These are phyloP conservation scores for Oreonectes daqikongensis DNA, from an alignment of 2,797 vertebrate species.

Conservation along the genomic window DNA sequence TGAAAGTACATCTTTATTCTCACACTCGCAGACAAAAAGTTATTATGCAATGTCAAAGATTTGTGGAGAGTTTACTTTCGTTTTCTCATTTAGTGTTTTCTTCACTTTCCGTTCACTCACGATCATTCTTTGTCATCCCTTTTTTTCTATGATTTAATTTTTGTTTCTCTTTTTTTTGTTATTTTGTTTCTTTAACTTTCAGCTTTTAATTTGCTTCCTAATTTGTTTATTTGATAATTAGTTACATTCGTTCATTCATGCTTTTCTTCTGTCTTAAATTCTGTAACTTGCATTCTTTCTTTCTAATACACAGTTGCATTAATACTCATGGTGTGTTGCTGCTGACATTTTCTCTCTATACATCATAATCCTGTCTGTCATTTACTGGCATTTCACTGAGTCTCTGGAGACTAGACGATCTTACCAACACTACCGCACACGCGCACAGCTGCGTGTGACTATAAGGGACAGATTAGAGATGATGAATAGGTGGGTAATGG, in stretches of 20 bases:
- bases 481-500: constrained; percentile 73
- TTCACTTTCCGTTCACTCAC: no score
- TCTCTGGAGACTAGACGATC: constrained; percentile 52
- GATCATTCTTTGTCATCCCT: no score
- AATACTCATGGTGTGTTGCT: constrained; percentile 59
- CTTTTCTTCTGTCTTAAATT: neutral
- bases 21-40: no score
- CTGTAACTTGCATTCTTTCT: constrained; percentile 3
- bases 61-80: no score
- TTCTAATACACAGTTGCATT: constrained; percentile 45
- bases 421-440: constrained; percentile 55
- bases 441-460: constrained; percentile 23
- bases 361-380: constrained; percentile 64
- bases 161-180: no score
- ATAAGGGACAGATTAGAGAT: constrained; percentile 74
- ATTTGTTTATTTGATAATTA: neutral
- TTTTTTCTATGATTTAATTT: no score
- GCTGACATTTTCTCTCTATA: constrained; percentile 67
- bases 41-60: no score
- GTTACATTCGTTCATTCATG: neutral
- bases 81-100: no score
- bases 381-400: constrained; percentile 64
- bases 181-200: no score
- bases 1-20: no score
- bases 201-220: neutral